These are phyloP conservation scores for Cheirogaleus major DNA, from an alignment of 2,797 vertebrate species.

Conservation along the genomic window DNA sequence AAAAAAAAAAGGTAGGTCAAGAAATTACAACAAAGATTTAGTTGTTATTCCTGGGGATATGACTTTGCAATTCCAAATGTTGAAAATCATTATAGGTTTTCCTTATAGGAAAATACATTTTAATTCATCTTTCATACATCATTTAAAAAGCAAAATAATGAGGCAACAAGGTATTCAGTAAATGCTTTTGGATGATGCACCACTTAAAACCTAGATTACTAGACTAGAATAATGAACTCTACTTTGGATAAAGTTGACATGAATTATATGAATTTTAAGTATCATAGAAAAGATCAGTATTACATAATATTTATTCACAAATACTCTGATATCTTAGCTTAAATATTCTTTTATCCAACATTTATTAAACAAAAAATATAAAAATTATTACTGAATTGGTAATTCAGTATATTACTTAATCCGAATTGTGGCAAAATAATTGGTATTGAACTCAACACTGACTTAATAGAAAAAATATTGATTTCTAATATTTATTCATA, in stretches of 20 bases:
- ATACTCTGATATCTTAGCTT: neutral
- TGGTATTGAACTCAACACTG: neutral
- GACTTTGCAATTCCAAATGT: neutral
- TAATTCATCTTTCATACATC: neutral
- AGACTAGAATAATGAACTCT: neutral
- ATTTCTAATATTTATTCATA: slow-evolving; percentile 6
- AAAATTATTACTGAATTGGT: neutral
- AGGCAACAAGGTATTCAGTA: neutral
- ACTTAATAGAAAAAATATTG: slow-evolving; percentile 13
- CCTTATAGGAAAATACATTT: neutral
- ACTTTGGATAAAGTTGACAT: neutral
- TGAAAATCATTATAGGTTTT: neutral
- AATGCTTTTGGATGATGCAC: neutral
- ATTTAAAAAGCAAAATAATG: slow-evolving; percentile 12
- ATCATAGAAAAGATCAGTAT: neutral
- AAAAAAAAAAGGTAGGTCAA: neutral
- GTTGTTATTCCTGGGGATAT: neutral
- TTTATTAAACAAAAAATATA: slow-evolving; percentile 16
- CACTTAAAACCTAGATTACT: neutral
- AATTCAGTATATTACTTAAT: neutral
- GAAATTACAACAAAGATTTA: slow-evolving; percentile 28
- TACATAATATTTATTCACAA: neutral
- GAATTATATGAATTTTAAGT: neutral
- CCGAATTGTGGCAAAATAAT: neutral
- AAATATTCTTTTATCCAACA: slow-evolving; percentile 23